Conservation (phyloP, 2,113 vertebrate genomes). For the Hydrolagus affinis region DNA sequence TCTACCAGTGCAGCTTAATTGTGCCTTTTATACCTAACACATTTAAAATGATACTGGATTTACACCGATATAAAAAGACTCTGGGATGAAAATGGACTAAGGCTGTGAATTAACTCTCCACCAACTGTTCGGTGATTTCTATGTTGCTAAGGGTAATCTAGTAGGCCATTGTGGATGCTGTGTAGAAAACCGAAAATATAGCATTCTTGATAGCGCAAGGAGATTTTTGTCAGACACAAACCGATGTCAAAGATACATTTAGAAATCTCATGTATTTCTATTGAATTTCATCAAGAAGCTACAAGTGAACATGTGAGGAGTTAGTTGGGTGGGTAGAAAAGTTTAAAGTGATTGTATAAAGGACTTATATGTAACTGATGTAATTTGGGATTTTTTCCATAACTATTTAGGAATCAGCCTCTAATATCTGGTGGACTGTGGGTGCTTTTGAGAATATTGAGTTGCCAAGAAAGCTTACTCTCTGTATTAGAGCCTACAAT, state of each 20-base stretch:
- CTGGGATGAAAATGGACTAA: background rate
- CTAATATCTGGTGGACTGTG: background rate
- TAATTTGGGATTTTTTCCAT: slow-evolving; percentile 9
- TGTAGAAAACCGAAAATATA: background rate
- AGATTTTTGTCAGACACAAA: background rate
- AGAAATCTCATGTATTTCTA: background rate
- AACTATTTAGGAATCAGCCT: background rate
- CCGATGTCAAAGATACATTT: background rate
- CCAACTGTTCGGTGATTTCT: background rate
- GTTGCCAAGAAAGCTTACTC: slow-evolving; percentile 3
- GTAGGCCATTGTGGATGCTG: background rate
- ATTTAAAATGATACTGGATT: background rate
- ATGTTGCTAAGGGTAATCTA: background rate
- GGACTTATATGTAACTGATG: slow-evolving; percentile 1
- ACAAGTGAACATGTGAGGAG: background rate
- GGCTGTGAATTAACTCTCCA: background rate
- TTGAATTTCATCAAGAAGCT: background rate
- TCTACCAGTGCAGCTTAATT: background rate
- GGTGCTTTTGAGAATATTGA: background rate
- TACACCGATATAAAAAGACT: background rate
- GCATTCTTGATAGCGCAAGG: background rate
- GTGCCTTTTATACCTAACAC: background rate
- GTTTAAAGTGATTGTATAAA: background rate
- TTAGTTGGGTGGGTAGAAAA: too few species aligned
- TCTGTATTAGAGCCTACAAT: background rate